These are phyloP conservation scores for Solenopsis invicta DNA, from an alignment of 1,140 invertebrate genomes.

Conservation along the genomic window DNA sequence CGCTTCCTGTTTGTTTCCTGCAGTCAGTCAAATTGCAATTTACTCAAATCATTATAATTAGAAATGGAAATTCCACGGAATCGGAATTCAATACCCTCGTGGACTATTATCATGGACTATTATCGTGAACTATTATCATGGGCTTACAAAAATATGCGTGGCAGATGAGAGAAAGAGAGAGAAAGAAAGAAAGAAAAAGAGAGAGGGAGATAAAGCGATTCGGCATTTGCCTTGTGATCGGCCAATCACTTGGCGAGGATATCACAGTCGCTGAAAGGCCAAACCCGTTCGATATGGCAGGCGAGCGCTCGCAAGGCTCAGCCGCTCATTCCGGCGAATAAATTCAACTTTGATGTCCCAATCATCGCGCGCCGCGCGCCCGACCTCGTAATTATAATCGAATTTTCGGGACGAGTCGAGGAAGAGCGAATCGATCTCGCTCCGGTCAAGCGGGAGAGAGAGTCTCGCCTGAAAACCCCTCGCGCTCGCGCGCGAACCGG, in stretches of 20 bases:
- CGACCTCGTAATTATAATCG: slow-evolving; percentile 47
- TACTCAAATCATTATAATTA: neutral
- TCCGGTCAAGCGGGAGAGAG: neutral
- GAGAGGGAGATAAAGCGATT: neutral
- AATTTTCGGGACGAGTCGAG: slow-evolving; percentile 49
- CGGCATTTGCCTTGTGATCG: slow-evolving; percentile 8
- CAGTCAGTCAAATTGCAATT: neutral
- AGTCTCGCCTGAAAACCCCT: neutral
- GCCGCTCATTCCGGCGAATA: slow-evolving; percentile 29
- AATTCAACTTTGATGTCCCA: slow-evolving; percentile 58
- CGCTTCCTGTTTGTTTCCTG: neutral
- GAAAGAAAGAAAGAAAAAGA: neutral
- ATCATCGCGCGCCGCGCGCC: slow-evolving; percentile 26
- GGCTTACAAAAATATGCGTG: neutral
- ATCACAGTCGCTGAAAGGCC: slow-evolving; percentile 23
- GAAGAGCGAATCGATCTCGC: slow-evolving; percentile 34
- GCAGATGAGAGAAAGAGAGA: neutral
- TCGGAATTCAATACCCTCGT: neutral
- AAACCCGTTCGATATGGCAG: neutral
- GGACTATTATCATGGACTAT: neutral
- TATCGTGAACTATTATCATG: neutral
- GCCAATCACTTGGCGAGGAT: slow-evolving; percentile 22
- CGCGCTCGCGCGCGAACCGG: neutral
- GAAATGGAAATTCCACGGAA: neutral
- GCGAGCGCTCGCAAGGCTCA: neutral